phyloP scores from a whole-genome alignment of 2,113 vertebrate species.

The Onychostoma macrolepis region DNA sequence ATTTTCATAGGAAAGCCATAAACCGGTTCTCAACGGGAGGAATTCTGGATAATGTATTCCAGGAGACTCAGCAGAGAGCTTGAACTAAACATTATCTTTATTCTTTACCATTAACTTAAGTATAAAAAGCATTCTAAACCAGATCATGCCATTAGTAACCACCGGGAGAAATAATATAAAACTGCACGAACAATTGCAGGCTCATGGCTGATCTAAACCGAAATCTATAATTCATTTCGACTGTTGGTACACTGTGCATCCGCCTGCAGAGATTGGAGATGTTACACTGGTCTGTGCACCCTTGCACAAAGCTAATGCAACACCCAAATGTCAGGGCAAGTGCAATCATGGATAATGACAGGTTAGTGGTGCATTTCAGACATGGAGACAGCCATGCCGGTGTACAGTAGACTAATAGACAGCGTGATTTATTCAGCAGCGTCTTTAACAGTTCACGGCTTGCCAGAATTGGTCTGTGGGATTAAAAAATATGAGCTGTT shows the following conservation, averaged over 20 bases:
- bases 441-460: not conserved
- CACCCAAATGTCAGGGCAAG: slow-evolving; percentile 18
- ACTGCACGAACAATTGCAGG: not conserved
- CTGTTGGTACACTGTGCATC: not conserved
- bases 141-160: not conserved
- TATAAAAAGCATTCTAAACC: not conserved
- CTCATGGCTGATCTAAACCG: slow-evolving; percentile 1
- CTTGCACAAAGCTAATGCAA: slow-evolving; percentile 18
- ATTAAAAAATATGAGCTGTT: not conserved
- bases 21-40: slow-evolving; percentile 16
- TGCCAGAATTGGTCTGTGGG: not conserved
- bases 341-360: slow-evolving; percentile 9
- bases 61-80: not conserved
- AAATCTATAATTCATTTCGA: slow-evolving; percentile 12
- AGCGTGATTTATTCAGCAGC: not conserved
- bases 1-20: slow-evolving; percentile 39
- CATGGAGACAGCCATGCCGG: not conserved
- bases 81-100: slow-evolving; percentile 10
- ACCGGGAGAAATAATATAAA: not conserved
- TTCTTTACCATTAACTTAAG: slow-evolving; percentile 1
- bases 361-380: slow-evolving; percentile 17
- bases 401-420: slow-evolving; percentile 1
- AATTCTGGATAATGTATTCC: slow-evolving; percentile 35
- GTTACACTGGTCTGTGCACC: not conserved
- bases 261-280: not conserved